Conservation (phyloP, 2,797 vertebrate genomes). For the Scyliorhinus canicula region DNA sequence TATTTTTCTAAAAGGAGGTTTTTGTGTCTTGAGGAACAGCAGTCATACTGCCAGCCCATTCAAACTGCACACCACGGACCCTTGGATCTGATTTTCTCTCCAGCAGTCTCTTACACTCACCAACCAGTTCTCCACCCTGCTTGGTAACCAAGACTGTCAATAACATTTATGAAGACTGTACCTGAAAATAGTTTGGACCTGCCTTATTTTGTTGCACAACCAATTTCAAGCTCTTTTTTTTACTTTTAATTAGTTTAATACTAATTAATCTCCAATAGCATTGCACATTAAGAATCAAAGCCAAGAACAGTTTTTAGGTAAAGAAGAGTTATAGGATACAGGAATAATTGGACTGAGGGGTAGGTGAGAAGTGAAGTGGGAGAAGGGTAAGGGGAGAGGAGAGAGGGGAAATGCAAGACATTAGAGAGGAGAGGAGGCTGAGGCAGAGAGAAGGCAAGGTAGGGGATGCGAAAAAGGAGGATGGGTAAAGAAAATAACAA, state of each 20-base stretch:
- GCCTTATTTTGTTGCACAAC: not conserved
- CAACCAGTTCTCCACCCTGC: not conserved
- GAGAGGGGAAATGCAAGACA: not conserved
- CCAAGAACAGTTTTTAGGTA: not conserved
- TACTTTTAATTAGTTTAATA: too few species aligned
- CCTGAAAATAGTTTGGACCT: not conserved
- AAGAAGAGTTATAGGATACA: not conserved
- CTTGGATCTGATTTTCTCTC: not conserved
- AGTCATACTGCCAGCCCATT: not conserved
- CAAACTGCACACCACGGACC: not conserved
- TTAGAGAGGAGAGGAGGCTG: not conserved
- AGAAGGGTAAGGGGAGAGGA: not conserved
- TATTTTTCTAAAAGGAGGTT: not conserved
- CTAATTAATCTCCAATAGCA: not conserved
- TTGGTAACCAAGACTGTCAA: not conserved
- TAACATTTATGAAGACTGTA: not conserved
- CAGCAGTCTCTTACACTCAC: not conserved
- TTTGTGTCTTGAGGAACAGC: not conserved
- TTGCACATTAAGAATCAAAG: not conserved
- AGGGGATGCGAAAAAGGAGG: not conserved
- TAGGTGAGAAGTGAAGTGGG: not conserved
- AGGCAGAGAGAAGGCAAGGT: slow-evolving; percentile 37
- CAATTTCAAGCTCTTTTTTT: not conserved
- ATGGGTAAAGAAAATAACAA: too few species aligned
- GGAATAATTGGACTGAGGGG: not conserved